Percentiles rank a stretch among this genome's conserved stretches.
Conservation (phyloP, 2,113 vertebrate genomes). For the Emydocephalus ijimae region DNA sequence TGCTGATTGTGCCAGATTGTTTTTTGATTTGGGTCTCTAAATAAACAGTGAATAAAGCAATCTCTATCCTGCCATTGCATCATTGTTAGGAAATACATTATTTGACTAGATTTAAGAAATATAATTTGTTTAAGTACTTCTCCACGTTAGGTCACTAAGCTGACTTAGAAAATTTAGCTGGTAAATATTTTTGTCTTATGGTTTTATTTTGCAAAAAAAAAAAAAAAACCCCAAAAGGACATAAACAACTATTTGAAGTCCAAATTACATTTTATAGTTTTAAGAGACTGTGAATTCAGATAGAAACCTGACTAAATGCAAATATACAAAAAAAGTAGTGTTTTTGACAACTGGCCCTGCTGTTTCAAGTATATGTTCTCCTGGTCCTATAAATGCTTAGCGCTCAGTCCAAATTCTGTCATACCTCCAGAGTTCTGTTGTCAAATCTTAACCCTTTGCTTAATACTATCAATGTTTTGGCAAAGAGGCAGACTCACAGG, state of each 20-base stretch:
- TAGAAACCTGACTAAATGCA: neutral
- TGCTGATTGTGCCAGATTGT: neutral
- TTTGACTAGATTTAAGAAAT: neutral
- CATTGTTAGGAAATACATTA: neutral
- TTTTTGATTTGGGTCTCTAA: neutral
- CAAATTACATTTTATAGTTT: neutral
- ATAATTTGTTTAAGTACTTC: neutral
- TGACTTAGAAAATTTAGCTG: neutral
- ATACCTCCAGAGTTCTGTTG: neutral
- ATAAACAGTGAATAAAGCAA: neutral
- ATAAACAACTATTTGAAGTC: neutral
- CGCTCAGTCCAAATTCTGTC: neutral
- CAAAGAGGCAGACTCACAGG: neutral
- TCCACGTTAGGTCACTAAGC: neutral
- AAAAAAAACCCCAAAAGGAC: neutral
- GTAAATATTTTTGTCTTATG: neutral
- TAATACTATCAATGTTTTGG: neutral
- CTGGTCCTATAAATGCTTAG: neutral
- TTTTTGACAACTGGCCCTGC: neutral
- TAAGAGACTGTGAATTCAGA: neutral
- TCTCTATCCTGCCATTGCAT: neutral
- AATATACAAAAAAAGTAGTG: neutral
- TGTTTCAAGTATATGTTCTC: neutral
- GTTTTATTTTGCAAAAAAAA: neutral
- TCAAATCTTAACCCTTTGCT: neutral